Percentiles rank a stretch among this genome's conserved stretches.
Evolutionary conservation across 2,888 invertebrate species (phyloP).

Genomic region (Deilephila porcellus): DNA sequence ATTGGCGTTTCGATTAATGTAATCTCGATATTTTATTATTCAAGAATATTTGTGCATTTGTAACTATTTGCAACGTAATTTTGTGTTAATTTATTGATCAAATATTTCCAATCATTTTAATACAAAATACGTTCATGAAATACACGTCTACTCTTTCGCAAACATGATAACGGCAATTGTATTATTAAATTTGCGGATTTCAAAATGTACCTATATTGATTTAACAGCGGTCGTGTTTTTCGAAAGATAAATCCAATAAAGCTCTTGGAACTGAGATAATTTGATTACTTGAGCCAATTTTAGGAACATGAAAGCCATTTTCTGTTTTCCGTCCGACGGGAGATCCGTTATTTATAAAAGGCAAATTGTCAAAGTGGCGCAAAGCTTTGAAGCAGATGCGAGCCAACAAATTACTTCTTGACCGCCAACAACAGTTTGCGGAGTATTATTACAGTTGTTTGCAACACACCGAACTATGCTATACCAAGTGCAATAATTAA

Average conservation of each 20-base stretch:
- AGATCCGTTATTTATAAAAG: slow-evolving; percentile 19
- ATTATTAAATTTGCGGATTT: too few relatives aligned
- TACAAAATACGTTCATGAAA: background rate
- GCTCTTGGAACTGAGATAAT: slow-evolving; percentile 7
- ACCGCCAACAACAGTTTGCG: slow-evolving; percentile 9
- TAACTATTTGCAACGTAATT: background rate
- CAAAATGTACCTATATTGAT: background rate
- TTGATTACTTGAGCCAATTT: slow-evolving; percentile 23
- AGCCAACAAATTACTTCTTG: slow-evolving; percentile 21
- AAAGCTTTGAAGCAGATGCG: slow-evolving; percentile 19
- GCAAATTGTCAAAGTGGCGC: slow-evolving; percentile 23
- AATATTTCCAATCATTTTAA: background rate
- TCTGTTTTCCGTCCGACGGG: slow-evolving; percentile 1
- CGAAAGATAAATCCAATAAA: slow-evolving; percentile 3
- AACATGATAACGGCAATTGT: too few relatives aligned
- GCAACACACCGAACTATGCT: background rate
- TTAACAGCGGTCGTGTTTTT: background rate
- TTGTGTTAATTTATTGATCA: background rate
- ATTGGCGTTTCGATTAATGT: background rate
- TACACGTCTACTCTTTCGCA: background rate
- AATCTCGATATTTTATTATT: background rate
- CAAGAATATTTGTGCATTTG: background rate
- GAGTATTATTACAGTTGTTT: slow-evolving; percentile 12
- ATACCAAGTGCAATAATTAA: slow-evolving; percentile 12
- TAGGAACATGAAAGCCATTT: slow-evolving; percentile 14